phyloP scores from a whole-genome alignment of 2,797 vertebrate genomes.

The Zenarchopterus dispar region DNA sequence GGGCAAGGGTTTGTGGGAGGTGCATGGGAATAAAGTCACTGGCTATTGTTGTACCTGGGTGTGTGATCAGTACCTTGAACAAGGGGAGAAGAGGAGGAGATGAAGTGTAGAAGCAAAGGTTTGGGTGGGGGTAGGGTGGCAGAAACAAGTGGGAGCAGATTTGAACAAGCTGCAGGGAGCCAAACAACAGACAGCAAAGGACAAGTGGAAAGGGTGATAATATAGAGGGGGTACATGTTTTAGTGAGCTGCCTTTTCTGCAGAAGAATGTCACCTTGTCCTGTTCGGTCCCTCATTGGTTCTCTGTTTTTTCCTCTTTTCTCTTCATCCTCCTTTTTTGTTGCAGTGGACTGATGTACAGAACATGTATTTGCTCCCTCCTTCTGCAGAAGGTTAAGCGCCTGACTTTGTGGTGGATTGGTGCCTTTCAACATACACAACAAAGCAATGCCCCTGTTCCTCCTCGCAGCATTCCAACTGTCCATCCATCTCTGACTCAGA shows the following conservation, averaged over 20 bases:
- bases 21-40: slow-evolving; percentile 72
- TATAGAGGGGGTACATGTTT: slow-evolving; percentile 25
- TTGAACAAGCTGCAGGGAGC: slow-evolving; percentile 41
- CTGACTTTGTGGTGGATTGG: slow-evolving; percentile 41
- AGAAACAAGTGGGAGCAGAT: slow-evolving; percentile 41
- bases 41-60: slow-evolving; percentile 75
- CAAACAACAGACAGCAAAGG: slow-evolving; percentile 46
- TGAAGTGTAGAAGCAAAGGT: slow-evolving; percentile 30
- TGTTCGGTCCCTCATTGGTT: background rate
- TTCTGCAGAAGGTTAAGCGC: slow-evolving; percentile 35
- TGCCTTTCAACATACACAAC: slow-evolving; percentile 54
- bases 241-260: slow-evolving; percentile 34
- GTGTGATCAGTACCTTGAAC: slow-evolving; percentile 70
- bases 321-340: slow-evolving; percentile 2
- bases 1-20: slow-evolving; percentile 74
- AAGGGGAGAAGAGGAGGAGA: slow-evolving; percentile 56
- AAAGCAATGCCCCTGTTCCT: slow-evolving; percentile 40
- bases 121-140: slow-evolving; percentile 43
- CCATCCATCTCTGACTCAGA: slow-evolving; percentile 66
- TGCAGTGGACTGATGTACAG: slow-evolving; percentile 23
- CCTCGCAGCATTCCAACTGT: slow-evolving; percentile 49
- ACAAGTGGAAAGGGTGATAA: slow-evolving; percentile 53
- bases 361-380: slow-evolving; percentile 9
- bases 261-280: slow-evolving; percentile 60
- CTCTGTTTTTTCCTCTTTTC: slow-evolving; percentile 6